Percentiles rank a stretch among this genome's conserved stretches.
Conservation (phyloP, 2,888 invertebrate genomes). For the Cataglyphis rosenhaueri region DNA sequence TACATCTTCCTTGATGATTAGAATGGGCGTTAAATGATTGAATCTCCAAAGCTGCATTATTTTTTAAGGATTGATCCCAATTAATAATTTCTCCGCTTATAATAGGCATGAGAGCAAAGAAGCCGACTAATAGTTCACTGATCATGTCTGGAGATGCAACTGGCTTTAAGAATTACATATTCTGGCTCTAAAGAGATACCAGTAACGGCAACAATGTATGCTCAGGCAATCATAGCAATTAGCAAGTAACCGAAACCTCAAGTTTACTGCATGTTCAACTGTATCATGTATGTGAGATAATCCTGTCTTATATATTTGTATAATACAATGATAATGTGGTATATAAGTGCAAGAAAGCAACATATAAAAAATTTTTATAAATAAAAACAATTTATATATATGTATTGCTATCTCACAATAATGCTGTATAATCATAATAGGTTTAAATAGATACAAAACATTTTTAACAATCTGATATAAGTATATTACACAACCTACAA, state of each 20-base stretch:
- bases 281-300: conserved; percentile 2
- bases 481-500: conserved; percentile 8
- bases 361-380: background rate
- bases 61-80: conserved; percentile 68
- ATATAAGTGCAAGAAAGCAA: background rate
- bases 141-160: conserved; percentile 75
- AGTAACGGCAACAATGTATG: conserved; percentile 78
- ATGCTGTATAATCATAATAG: conserved; percentile 19
- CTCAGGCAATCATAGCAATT: conserved; percentile 77
- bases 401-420: background rate
- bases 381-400: conserved; percentile 19
- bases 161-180: conserved; percentile 31
- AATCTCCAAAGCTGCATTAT: conserved; percentile 65
- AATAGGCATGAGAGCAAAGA: conserved; percentile 60
- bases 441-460: conserved; percentile 15
- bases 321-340: background rate
- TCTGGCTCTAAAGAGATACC: conserved; percentile 32
- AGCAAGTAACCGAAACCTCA: conserved; percentile 69
- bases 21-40: conserved; percentile 37
- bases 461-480: conserved; percentile 18
- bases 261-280: conserved; percentile 48
- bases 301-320: background rate
- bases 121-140: conserved; percentile 39
- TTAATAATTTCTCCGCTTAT: conserved; percentile 73
- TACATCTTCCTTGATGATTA: conserved; percentile 78